These are phyloP conservation scores for Merodon equestris DNA, from an alignment of 2,888 invertebrate genomes.

Conservation along the genomic window DNA sequence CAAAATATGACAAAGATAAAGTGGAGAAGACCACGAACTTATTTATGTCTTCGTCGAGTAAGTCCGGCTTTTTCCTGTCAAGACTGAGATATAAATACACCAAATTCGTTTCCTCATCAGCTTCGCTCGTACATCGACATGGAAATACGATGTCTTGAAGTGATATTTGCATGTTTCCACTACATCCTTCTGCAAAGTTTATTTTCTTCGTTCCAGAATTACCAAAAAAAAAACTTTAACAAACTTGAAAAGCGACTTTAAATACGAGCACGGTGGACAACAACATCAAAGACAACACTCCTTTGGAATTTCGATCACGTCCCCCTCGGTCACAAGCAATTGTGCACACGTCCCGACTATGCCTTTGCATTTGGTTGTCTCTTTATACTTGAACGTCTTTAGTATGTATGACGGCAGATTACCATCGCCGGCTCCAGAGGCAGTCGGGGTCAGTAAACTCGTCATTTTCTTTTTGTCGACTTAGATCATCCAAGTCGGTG, in stretches of 20 bases:
- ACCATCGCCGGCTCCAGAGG: slow-evolving; percentile 23
- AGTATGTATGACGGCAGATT: slow-evolving; percentile 42
- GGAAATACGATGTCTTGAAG: slow-evolving; percentile 4
- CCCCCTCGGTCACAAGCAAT: slow-evolving; percentile 35
- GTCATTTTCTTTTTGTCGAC: slow-evolving; percentile 11
- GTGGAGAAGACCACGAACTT: too few species aligned
- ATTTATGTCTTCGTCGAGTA: too few species aligned
- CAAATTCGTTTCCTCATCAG: not conserved
- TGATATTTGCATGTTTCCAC: too few species aligned
- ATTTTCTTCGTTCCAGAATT: too few species aligned
- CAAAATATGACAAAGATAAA: too few species aligned
- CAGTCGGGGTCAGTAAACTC: slow-evolving; percentile 50
- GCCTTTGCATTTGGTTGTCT: slow-evolving; percentile 25
- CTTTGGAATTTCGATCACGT: slow-evolving; percentile 55
- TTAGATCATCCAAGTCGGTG: slow-evolving; percentile 4
- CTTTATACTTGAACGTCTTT: slow-evolving; percentile 34
- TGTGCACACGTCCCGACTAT: slow-evolving; percentile 46
- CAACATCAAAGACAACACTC: slow-evolving; percentile 30
- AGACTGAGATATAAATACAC: slow-evolving; percentile 15
- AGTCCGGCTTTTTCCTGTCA: not conserved
- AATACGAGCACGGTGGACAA: slow-evolving; percentile 33
- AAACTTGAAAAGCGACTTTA: slow-evolving; percentile 29
- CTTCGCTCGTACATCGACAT: slow-evolving; percentile 1
- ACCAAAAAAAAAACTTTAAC: slow-evolving; percentile 24
- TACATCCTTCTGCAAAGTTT: too few species aligned